Conservation (phyloP, 2,113 vertebrate species). For the Menidia beryllina region DNA sequence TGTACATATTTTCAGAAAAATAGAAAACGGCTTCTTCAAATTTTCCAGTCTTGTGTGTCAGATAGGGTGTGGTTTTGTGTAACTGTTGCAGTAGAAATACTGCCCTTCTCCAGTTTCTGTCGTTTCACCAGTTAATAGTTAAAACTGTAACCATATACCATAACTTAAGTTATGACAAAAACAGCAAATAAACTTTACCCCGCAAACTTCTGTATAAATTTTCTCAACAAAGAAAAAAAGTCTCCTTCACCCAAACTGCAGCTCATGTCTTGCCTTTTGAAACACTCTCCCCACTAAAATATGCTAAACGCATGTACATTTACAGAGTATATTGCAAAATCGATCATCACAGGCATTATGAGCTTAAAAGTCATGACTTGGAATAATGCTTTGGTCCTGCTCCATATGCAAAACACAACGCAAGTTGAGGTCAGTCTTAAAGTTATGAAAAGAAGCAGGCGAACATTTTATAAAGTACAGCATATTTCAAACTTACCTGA, state of each 20-base stretch:
- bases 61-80: slow-evolving; percentile 72
- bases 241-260: slow-evolving; percentile 20
- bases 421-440: slow-evolving; percentile 23
- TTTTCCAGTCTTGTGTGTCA: slow-evolving; percentile 58
- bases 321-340: slow-evolving; percentile 45
- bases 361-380: slow-evolving; percentile 30
- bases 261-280: slow-evolving; percentile 66
- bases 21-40: slow-evolving; percentile 76
- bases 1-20: slow-evolving; percentile 64
- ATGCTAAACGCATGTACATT: slow-evolving; percentile 57
- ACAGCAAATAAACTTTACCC: not conserved
- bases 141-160: no score
- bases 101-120: slow-evolving; percentile 35
- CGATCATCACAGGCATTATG: slow-evolving; percentile 49
- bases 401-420: slow-evolving; percentile 18
- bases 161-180: not conserved
- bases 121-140: no score
- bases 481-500: slow-evolving; percentile 72
- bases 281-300: slow-evolving; percentile 59
- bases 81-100: slow-evolving; percentile 65
- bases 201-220: not conserved
- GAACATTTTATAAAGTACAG: slow-evolving; percentile 12
- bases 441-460: not conserved
- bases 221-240: not conserved
- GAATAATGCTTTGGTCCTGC: slow-evolving; percentile 28